phyloP scores from a whole-genome alignment of 2,113 vertebrate species.

The Phaethon lepturus region DNA sequence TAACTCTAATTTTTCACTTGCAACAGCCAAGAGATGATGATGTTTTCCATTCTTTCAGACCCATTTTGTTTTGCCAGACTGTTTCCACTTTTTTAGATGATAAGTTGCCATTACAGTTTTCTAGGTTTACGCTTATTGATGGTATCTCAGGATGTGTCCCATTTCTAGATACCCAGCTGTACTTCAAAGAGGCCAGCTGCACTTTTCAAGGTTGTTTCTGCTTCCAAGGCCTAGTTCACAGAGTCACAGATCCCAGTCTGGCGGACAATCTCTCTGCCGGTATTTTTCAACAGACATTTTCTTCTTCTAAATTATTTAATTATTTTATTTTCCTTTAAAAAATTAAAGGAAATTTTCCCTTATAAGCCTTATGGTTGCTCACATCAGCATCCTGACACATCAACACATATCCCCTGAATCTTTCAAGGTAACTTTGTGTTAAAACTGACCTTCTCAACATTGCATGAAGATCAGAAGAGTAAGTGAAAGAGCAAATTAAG shows the following conservation, averaged over 20 bases:
- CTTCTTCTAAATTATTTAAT: too few species aligned
- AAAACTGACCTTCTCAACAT: not conserved
- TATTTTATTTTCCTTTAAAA: too few species aligned
- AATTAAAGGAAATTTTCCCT: too few species aligned
- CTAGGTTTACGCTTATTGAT: accelerated
- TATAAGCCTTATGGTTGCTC: not conserved
- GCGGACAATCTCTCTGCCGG: accelerated
- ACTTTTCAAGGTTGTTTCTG: not conserved
- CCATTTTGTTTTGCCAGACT: not conserved
- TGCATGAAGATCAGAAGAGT: not conserved
- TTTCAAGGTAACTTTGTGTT: not conserved
- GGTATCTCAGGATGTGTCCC: not conserved
- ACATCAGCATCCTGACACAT: not conserved
- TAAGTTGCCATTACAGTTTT: not conserved
- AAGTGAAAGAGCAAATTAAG: not conserved
- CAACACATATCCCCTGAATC: not conserved
- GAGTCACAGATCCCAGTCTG: not conserved
- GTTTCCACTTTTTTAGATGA: not conserved
- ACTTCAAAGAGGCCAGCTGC: not conserved
- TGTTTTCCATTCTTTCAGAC: not conserved
- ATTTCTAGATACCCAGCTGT: not conserved
- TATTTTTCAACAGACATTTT: not conserved
- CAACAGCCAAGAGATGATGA: not conserved
- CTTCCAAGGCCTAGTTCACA: not conserved
- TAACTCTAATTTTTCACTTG: not conserved